A percentile compares a stretch with the other conserved stretches of the same genome.
Evolutionary conservation across 2,797 vertebrate species (phyloP).

Genomic region (Macropus fuliginosus): DNA sequence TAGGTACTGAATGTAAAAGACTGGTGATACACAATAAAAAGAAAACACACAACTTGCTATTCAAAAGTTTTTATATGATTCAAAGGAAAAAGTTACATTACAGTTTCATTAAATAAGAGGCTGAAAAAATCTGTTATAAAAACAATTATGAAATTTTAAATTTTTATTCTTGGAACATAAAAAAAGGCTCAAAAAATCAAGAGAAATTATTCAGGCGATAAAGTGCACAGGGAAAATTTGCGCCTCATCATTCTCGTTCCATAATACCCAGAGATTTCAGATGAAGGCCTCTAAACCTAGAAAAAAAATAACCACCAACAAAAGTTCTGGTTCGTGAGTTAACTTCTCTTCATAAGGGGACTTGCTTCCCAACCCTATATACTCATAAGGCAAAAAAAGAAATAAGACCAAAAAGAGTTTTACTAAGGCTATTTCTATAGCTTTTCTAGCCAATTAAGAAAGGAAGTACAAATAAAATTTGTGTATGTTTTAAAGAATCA

Average conservation of each 20-base stretch:
- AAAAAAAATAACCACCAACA: neutral
- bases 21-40: neutral
- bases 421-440: slow-evolving; percentile 15
- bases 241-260: slow-evolving; percentile 24
- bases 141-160: slow-evolving; percentile 68
- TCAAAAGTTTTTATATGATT: slow-evolving; percentile 73
- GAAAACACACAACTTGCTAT: slow-evolving; percentile 54
- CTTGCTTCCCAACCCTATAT: slow-evolving; percentile 1
- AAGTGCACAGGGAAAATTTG: slow-evolving; percentile 80
- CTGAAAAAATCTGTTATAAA: slow-evolving; percentile 78
- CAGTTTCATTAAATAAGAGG: slow-evolving; percentile 79
- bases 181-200: slow-evolving; percentile 76
- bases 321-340: slow-evolving; percentile 9
- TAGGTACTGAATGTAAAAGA: rapidly evolving
- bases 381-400: slow-evolving; percentile 1
- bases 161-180: slow-evolving; percentile 77
- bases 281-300: neutral
- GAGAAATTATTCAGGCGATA: slow-evolving; percentile 76
- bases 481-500: slow-evolving; percentile 23
- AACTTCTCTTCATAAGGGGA: neutral
- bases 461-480: slow-evolving; percentile 10
- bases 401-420: neutral
- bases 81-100: slow-evolving; percentile 72
- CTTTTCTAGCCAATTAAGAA: slow-evolving; percentile 23
- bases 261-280: neutral